Conservation (phyloP, 2,797 vertebrate species). For the Molossus alvarezi region DNA sequence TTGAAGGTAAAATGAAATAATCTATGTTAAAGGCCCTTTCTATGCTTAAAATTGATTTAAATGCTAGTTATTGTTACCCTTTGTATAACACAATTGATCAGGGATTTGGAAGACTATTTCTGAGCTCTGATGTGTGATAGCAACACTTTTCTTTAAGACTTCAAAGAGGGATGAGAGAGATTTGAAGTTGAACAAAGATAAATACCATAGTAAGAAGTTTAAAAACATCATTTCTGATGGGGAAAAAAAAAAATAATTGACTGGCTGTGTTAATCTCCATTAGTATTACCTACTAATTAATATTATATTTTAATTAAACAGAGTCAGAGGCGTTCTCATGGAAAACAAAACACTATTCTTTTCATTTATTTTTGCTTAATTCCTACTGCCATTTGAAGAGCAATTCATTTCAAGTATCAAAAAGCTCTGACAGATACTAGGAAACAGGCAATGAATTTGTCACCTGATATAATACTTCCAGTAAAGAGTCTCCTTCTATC, state of each 20-base stretch:
- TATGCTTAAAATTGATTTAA: constrained; percentile 34
- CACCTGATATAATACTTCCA: not conserved
- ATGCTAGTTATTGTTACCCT: constrained; percentile 22
- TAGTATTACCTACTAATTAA: constrained; percentile 77
- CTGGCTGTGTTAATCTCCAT: constrained; percentile 44
- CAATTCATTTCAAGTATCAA: constrained; percentile 61
- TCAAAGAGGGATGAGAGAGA: constrained; percentile 70
- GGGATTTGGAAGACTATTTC: constrained; percentile 73
- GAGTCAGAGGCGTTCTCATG: constrained; percentile 25
- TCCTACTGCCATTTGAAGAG: not conserved
- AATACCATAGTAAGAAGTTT: constrained; percentile 63
- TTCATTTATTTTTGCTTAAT: constrained; percentile 60
- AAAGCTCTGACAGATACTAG: constrained; percentile 2
- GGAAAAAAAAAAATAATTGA: constrained; percentile 52
- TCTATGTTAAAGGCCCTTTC: not conserved
- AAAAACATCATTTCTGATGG: constrained; percentile 67
- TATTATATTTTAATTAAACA: constrained; percentile 78
- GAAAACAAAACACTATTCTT: constrained; percentile 64
- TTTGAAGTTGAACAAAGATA: constrained; percentile 75
- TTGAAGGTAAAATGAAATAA: constrained; percentile 45
- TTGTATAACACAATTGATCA: constrained; percentile 44
- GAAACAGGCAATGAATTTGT: not conserved
- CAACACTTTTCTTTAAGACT: constrained; percentile 56
- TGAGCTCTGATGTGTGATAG: constrained; percentile 53
- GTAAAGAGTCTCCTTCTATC: not conserved